Conservation (phyloP, 2,113 vertebrate genomes). For the Taurulus bubalis region DNA sequence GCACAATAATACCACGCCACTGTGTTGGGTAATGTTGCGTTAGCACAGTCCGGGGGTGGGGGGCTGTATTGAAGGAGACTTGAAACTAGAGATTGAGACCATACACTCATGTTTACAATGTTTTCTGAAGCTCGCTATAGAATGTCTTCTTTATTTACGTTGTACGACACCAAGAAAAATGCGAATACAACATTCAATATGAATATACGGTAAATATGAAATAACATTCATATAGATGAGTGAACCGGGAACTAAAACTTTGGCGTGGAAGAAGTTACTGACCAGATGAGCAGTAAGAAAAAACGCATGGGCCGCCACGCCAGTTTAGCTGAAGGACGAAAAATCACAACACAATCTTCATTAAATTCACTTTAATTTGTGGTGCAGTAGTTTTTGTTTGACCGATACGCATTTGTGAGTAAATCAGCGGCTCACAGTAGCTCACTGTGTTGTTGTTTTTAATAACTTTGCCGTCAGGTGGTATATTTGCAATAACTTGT, state of each 20-base stretch:
- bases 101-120: too few relatives aligned
- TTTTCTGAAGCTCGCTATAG: too few relatives aligned
- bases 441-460: too few relatives aligned
- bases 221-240: background rate
- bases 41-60: background rate
- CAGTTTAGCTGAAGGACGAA: background rate
- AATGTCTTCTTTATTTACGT: too few relatives aligned
- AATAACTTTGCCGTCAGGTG: background rate
- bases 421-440: background rate
- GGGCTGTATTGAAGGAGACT: too few relatives aligned
- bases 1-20: background rate
- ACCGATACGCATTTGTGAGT: background rate
- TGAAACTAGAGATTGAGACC: too few relatives aligned
- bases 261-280: background rate
- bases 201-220: background rate
- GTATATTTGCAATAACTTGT: background rate
- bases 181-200: background rate
- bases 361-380: background rate
- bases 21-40: background rate
- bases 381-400: background rate
- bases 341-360: background rate
- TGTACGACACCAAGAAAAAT: background rate
- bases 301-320: too few relatives aligned
- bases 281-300: background rate
- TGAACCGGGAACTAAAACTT: background rate